phyloP scores from a whole-genome alignment of 2,888 invertebrate species.

The Nasonovia ribisnigri region DNA sequence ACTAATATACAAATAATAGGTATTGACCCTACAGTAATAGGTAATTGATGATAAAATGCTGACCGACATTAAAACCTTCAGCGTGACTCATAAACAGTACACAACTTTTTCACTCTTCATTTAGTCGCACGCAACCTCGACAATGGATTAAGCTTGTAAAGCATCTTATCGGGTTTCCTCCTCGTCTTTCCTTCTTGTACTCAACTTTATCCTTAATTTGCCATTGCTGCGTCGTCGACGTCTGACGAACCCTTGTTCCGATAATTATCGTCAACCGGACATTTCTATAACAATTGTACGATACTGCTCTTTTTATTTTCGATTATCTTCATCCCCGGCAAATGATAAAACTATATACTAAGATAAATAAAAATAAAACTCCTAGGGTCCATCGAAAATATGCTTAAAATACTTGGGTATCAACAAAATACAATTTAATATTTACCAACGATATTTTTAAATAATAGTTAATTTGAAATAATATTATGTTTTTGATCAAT shows the following conservation, averaged over 20 bases:
- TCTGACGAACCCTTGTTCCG: conserved; percentile 42
- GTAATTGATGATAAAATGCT: neutral
- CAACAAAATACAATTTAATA: neutral
- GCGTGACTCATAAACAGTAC: neutral
- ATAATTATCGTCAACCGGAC: conserved; percentile 24
- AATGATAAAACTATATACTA: neutral
- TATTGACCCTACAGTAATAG: neutral
- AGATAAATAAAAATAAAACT: neutral
- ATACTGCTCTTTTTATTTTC: neutral
- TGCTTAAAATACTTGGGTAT: neutral
- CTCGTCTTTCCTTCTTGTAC: neutral
- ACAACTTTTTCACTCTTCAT: neutral
- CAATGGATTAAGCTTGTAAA: conserved; percentile 39
- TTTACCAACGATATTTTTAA: neutral
- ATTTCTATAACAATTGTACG: neutral
- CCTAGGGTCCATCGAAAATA: neutral
- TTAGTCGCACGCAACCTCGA: neutral
- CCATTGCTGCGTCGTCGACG: neutral
- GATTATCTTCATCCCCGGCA: neutral
- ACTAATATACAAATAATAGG: neutral
- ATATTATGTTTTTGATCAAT: neutral
- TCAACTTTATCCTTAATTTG: conserved; percentile 3
- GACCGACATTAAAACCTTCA: neutral
- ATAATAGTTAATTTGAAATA: neutral
- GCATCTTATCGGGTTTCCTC: conserved; percentile 52